Evolutionary conservation across 2,888 invertebrate genomes (phyloP), one percentile per base, ranked within the genome.

Genomic region (Lacanobia oleracea): DNA sequence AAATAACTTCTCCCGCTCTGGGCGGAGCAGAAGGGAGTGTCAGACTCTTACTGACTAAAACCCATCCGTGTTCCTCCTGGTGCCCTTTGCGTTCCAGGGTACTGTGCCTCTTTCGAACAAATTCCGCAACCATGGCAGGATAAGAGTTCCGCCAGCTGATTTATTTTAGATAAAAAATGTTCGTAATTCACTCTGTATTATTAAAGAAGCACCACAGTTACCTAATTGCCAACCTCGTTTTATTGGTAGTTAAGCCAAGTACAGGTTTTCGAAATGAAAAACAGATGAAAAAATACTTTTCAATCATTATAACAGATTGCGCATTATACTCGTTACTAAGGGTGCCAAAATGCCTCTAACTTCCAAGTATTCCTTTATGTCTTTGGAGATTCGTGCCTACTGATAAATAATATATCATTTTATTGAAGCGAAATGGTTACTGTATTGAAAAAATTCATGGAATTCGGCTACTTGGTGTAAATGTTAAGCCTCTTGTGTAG

Each of bases 401-500:
- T n/a, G 0, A 43, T 45, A 63, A 27, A 27, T 27, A 27, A 27
- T 27, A 2, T 27, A 27, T 27, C 6, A 33, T 33, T 23, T 21
- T 27, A n/a, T 54, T 27, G 10, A 16, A 54, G 23, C 14, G 3
- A 33, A 21, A 66, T 33, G 7, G 4, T 59, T 8, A 23, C 18
- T 23, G 10, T 33, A 43, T 43, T 67, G 12, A n/a, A 1, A 8
- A 1, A 23, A 40, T 69, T 27, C 23, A 16, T 40, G 23, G n/a
- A 70, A 48, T 5, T 70, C n/a, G 1, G 14, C n/a, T 69, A 5
- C 12, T 37, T n/a, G 10, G 0, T n/a, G 0, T 69, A 21, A 43
- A n/a, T 50, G 48, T n/a, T 18, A 51, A 54, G 23, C n/a, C 43
- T 54, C 23, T 67, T 27, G n/a, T n/a, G 16, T 66, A 43, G 10